phyloP scores from a whole-genome alignment of 2,113 vertebrate species.

The Chroicocephalus ridibundus region DNA sequence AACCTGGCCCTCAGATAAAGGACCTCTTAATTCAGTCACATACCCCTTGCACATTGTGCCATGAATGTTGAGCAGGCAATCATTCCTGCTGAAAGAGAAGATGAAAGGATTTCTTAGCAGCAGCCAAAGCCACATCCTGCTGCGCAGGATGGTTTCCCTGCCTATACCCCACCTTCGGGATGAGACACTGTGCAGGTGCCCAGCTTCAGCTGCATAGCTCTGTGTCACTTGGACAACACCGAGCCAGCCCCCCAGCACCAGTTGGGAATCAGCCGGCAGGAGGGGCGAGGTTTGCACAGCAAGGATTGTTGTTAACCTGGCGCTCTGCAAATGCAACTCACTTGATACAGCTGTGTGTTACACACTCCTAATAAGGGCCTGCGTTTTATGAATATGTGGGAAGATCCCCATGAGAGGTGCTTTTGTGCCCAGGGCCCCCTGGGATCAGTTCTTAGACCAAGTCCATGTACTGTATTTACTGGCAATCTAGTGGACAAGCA shows the following conservation, averaged over 20 bases:
- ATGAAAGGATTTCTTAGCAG: neutral
- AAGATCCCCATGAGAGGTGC: neutral
- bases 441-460: neutral
- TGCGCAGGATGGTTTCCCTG: neutral
- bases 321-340: neutral
- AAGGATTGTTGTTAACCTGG: neutral
- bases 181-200: neutral
- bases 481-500: neutral
- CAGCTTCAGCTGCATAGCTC: neutral
- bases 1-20: neutral
- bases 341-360: too few relatives aligned
- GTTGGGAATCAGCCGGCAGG: neutral
- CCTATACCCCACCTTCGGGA: neutral
- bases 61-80: neutral
- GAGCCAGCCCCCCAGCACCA: neutral
- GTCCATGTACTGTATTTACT: neutral
- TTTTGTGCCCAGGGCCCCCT: neutral
- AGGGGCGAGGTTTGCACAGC: neutral
- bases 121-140: neutral
- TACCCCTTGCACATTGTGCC: neutral
- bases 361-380: neutral
- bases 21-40: neutral
- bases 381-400: fast-evolving
- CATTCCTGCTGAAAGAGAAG: neutral
- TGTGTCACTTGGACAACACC: fast-evolving